phyloP scores from a whole-genome alignment of 2,113 vertebrate species.

The Catharus bicknelli region DNA sequence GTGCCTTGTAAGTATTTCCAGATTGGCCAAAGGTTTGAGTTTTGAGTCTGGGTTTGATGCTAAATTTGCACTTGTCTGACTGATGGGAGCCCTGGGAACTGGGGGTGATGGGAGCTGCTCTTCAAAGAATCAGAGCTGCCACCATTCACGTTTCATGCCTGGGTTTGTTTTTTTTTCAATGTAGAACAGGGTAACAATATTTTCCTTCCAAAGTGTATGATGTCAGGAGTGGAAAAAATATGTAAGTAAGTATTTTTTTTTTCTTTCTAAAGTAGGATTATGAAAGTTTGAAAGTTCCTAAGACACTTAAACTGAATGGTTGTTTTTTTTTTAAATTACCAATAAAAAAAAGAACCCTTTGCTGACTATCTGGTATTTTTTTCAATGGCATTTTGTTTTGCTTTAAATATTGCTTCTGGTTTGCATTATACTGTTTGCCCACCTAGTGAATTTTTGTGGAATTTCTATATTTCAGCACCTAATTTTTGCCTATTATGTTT shows the following conservation, averaged over 20 bases:
- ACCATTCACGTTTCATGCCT: background rate
- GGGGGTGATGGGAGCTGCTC: background rate
- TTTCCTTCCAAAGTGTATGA: background rate
- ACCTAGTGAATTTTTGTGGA: background rate
- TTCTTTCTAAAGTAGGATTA: background rate
- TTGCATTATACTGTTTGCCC: background rate
- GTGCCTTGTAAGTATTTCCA: background rate
- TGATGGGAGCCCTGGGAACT: background rate
- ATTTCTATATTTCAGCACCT: background rate
- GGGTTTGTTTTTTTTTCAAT: background rate
- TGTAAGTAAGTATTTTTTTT: background rate
- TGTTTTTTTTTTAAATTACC: background rate
- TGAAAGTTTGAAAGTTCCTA: background rate
- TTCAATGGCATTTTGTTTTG: background rate
- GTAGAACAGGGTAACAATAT: background rate
- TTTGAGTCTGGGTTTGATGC: background rate
- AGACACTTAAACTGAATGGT: background rate
- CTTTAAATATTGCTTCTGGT: background rate
- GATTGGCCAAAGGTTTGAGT: background rate
- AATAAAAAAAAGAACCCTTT: background rate
- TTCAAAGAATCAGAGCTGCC: background rate
- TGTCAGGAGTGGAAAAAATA: background rate
- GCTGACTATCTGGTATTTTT: background rate
- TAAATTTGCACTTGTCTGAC: background rate
- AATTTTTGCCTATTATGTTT: background rate